Base-by-base conservation (phyloP, 2,113 vertebrate species). In the Ariopsis seemanni region DNA sequence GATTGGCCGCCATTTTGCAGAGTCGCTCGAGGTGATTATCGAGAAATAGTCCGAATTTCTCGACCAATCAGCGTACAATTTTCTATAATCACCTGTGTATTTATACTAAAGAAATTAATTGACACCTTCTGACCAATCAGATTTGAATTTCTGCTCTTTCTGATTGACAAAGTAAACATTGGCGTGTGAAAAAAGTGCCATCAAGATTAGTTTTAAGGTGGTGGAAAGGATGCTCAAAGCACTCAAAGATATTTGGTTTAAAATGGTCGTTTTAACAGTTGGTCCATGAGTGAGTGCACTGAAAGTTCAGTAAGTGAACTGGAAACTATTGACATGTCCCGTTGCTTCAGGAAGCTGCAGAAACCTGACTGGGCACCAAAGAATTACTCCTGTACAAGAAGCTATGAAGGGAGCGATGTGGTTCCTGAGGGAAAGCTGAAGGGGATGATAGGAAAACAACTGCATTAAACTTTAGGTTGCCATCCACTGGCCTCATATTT, bases 401-500 rank as follows among this genome's bases (percentile, higher is more conserved):
- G 42, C 75, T n/a, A 78, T 53, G 75, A n/a, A 78, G 50, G 22
- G 48, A 53, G 42, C 11, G 15, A 48, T 48, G 71, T 48, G 71
- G 18, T 22, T 74, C 84, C 27, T 65, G 57, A 60, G 62, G 57
- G 72, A 85, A 52, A 55, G 72, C 84, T 74, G 30, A 30, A 18
- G 12, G 82, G 34, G 71, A 79, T 74, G 78, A 82, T n/a, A 27
- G 72, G 30, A 22, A 79, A 78, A 83, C 65, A 42, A 85, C 60
- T 69, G 55, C 22, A 52, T 62, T 81, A 50, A 65, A 86, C n/a
- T 89, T 72, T 75, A n/a, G 58, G 27, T 50, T 81, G 74, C 48
- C 75, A 72, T 82, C n/a, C 82, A 72, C 63, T 86, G 82, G 63
- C 74, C 63, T 75, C 82, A 30, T n/a, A 72, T 78, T 53, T 62